Base-by-base conservation (phyloP, 2,888 invertebrate species). In the Lamellibrachia satsuma region DNA sequence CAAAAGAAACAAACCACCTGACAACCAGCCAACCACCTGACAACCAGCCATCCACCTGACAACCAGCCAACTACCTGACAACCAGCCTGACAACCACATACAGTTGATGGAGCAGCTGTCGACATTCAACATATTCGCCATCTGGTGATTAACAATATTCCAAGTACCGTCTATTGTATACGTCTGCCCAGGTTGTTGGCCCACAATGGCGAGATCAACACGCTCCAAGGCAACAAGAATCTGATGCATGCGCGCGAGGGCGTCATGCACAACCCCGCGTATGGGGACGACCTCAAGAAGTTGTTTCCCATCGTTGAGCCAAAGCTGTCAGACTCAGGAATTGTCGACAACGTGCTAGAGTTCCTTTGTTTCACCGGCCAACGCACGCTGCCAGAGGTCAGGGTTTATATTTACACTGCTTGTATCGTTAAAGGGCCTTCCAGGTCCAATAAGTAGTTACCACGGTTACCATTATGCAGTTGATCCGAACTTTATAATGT, bases 201-300 rank as follows among this genome's bases (percentile, higher is more conserved):
- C 94, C 99, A 99, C 97, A 99, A 99, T 97, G 99, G 99, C 94
- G 99, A 99, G 97, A 99, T 99, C 97, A 99, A 99, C 97, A 99
- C 99, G 22, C 97, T 99, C 95, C 98, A 99, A 94, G 99, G 99
- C 95, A 99, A 99, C 97, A 98, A 99, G 9, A 99, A 99, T 97
- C 97, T 98, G 94, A 99, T 99, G 99, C 98, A 98, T 96, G 99
- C 99, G 92, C 98, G 99, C 93, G 99, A 99, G 97, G 99, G 99
- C 93, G 98, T 99, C 60, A 99, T 99, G 99, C 97, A 98, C 96
- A 99, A 98, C 96, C 97, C 98, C 15, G 96, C 97, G 90, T 99
- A 98, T 96, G 98, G 98, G 6, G 98, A 98, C 93, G 97, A 98
- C 93, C 97, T 99, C 93, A 98, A 98, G 96, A 97, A 98, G 94